phyloP scores from a whole-genome alignment of 2,113 vertebrate genomes.

The Haliaeetus leucogaster region DNA sequence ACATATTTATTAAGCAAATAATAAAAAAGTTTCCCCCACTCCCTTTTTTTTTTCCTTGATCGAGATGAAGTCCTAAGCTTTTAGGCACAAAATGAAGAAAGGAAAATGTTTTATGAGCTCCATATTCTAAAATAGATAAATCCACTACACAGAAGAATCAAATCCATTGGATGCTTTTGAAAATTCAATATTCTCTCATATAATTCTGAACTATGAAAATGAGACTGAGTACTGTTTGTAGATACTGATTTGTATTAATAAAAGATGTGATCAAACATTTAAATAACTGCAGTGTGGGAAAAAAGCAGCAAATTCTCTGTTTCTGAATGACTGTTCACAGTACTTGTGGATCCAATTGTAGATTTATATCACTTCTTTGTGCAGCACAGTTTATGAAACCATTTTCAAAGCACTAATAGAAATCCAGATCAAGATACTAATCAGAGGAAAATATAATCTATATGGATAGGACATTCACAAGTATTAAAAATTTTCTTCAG shows the following conservation, averaged over 20 bases:
- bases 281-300: background rate
- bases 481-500: background rate
- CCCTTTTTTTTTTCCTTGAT: background rate
- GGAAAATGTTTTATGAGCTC: background rate
- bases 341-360: slow-evolving; percentile 7
- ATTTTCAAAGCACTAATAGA: slow-evolving; percentile 23
- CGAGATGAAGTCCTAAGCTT: background rate
- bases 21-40: background rate
- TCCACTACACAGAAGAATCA: background rate
- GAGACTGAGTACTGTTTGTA: background rate
- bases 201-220: slow-evolving; percentile 23
- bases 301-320: slow-evolving; percentile 9
- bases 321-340: background rate
- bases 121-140: slow-evolving; percentile 2
- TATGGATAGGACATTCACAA: background rate
- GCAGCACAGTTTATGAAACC: background rate
- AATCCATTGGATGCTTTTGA: background rate
- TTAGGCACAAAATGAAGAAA: slow-evolving; percentile 27
- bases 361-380: background rate
- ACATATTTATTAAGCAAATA: background rate
- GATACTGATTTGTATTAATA: slow-evolving; percentile 30
- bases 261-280: slow-evolving; percentile 9
- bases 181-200: slow-evolving; percentile 42
- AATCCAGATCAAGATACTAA: slow-evolving; percentile 36
- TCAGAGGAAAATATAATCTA: slow-evolving; percentile 23